Conservation (phyloP, 1,140 invertebrate species). For the Drosophila repletoides region DNA sequence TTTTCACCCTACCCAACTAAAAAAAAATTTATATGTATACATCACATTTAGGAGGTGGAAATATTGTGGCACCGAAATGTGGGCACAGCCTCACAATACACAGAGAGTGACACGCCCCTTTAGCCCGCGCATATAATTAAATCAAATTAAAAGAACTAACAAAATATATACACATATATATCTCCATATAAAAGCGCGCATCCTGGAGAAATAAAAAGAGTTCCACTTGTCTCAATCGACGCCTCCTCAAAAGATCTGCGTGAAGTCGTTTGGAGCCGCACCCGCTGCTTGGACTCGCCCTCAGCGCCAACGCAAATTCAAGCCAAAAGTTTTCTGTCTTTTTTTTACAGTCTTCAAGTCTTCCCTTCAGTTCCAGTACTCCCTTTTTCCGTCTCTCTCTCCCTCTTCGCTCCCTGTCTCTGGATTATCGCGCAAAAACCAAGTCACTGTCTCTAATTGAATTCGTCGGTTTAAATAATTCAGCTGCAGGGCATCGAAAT, state of each 20-base stretch:
- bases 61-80: constrained; percentile 70
- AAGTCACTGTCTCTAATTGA: constrained; percentile 82
- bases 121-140: constrained; percentile 73
- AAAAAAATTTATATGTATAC: too few relatives aligned
- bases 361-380: background rate
- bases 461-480: constrained; percentile 82
- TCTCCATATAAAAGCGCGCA: constrained; percentile 22
- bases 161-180: constrained; percentile 22
- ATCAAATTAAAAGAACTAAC: constrained; percentile 71
- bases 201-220: constrained; percentile 32
- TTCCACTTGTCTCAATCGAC: constrained; percentile 71
- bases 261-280: constrained; percentile 56
- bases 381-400: background rate
- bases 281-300: constrained; percentile 66
- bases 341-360: background rate
- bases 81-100: constrained; percentile 59
- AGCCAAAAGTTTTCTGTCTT: constrained; percentile 22
- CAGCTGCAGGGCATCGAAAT: constrained; percentile 79
- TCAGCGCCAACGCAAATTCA: constrained; percentile 78
- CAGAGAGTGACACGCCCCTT: constrained; percentile 54
- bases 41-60: constrained; percentile 73
- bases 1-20: constrained; percentile 71
- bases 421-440: constrained; percentile 72
- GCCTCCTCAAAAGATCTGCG: constrained; percentile 60
- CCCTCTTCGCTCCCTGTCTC: background rate